A percentile compares a stretch with the other conserved stretches of the same genome.
Conservation (phyloP, 2,888 invertebrate species). For the Sclerodermus sp. region DNA sequence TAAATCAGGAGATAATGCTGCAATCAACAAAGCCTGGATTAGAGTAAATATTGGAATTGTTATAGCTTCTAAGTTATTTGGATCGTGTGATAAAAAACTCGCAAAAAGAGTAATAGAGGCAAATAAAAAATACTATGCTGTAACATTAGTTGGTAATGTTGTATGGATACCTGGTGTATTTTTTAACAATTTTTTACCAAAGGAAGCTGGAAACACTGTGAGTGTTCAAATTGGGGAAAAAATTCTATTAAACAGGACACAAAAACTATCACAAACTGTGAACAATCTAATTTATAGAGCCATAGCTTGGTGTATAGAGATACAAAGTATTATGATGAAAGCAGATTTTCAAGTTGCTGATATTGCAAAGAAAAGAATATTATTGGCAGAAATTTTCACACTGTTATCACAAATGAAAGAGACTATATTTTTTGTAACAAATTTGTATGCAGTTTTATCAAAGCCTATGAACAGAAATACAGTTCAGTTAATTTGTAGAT, state of each 20-base stretch:
- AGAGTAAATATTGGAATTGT: constrained; percentile 72
- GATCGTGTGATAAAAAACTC: constrained; percentile 75
- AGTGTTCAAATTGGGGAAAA: constrained; percentile 45
- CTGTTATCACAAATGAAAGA: constrained; percentile 59
- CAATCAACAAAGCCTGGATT: constrained; percentile 62
- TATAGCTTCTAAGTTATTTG: constrained; percentile 72
- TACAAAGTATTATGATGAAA: constrained; percentile 66
- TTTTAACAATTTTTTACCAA: constrained; percentile 66
- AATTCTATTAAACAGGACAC: constrained; percentile 34
- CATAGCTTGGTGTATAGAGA: constrained; percentile 47
- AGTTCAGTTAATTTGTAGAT: constrained; percentile 74
- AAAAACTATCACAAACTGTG: constrained; percentile 33
- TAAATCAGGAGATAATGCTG: constrained; percentile 61
- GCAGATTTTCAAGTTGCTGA: constrained; percentile 54
- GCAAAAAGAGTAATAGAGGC: constrained; percentile 74
- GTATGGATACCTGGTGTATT: constrained; percentile 87
- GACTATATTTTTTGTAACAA: constrained; percentile 66
- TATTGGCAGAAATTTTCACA: constrained; percentile 62
- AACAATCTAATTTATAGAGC: constrained; percentile 63
- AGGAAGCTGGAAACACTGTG: constrained; percentile 48
- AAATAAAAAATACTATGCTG: constrained; percentile 78
- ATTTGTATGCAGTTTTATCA: constrained; percentile 69
- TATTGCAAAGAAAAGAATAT: constrained; percentile 52
- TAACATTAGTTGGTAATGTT: constrained; percentile 77
- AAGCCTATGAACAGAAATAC: constrained; percentile 78